Evolutionary conservation across 2,888 invertebrate genomes (phyloP).

Genomic region (Drosophila helvetica): DNA sequence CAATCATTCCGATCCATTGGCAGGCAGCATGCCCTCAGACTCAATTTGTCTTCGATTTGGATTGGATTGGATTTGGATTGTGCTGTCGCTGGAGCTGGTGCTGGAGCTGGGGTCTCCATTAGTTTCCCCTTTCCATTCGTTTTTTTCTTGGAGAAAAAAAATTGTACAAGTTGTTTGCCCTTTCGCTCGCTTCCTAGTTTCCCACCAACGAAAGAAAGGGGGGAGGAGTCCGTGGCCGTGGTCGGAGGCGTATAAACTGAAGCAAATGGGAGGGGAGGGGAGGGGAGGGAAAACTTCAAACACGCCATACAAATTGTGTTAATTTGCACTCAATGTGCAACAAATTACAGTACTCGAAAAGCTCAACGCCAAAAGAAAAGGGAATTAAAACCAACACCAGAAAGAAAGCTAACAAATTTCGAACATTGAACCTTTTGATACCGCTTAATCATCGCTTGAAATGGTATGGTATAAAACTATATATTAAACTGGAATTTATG

Average conservation of each 20-base stretch:
- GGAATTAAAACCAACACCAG: constrained; percentile 22
- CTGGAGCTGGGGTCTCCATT: constrained; percentile 6
- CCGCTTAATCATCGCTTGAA: neutral
- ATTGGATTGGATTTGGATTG: neutral
- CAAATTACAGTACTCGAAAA: constrained; percentile 21
- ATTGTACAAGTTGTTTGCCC: constrained; percentile 29
- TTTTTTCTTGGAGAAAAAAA: constrained; percentile 1
- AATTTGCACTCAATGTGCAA: constrained; percentile 44
- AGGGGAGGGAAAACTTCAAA: constrained; percentile 17
- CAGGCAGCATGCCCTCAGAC: constrained; percentile 36
- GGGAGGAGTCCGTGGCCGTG: neutral
- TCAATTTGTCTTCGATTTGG: constrained; percentile 35
- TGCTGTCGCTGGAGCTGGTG: neutral
- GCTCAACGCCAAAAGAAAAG: constrained; percentile 17
- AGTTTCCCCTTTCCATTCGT: constrained; percentile 8
- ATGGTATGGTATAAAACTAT: neutral
- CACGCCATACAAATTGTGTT: constrained; percentile 45
- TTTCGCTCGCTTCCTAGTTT: constrained; percentile 47
- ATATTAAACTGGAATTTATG: neutral
- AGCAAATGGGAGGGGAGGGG: constrained; percentile 2
- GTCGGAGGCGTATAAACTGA: constrained; percentile 13
- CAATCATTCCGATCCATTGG: constrained; percentile 36
- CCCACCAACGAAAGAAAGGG: neutral
- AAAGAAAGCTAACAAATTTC: constrained; percentile 18
- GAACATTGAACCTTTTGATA: constrained; percentile 7